A percentile compares a stretch with the other conserved stretches of the same genome.
These are phyloP conservation scores for Marasmarcha lunaedactyla DNA, from an alignment of 2,888 invertebrate genomes.

Conservation along the genomic window DNA sequence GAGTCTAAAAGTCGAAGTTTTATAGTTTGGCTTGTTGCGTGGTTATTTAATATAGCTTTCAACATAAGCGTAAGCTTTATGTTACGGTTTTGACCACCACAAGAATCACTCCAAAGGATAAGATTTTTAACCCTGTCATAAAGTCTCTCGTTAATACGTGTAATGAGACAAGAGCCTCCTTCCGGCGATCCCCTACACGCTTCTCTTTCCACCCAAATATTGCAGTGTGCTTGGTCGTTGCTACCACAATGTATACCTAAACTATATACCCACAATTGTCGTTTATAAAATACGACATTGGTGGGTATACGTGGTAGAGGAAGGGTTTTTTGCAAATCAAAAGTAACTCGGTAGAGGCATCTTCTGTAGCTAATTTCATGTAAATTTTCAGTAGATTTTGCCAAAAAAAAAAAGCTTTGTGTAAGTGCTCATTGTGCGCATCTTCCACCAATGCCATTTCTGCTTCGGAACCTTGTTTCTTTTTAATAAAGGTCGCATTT, in stretches of 20 bases:
- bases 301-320: no score
- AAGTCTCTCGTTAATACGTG: slow-evolving; percentile 2
- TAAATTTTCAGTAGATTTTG: slow-evolving; percentile 8
- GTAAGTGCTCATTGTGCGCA: slow-evolving; percentile 2
- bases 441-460: neutral
- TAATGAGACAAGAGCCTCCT: no score
- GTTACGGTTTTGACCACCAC: no score
- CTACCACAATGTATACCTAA: slow-evolving; percentile 13
- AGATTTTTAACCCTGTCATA: no score
- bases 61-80: neutral
- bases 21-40: neutral
- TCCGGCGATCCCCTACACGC: slow-evolving; percentile 16
- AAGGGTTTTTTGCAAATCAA: slow-evolving; percentile 10
- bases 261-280: slow-evolving; percentile 16
- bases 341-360: slow-evolving; percentile 5
- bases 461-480: neutral
- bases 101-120: no score
- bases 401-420: slow-evolving; percentile 5
- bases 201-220: no score
- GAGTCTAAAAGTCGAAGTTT: neutral
- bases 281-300: slow-evolving; percentile 17
- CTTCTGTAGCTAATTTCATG: slow-evolving; percentile 6
- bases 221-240: no score
- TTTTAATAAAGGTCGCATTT: neutral
- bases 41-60: slow-evolving; percentile 1